Conservation (phyloP, 2,797 vertebrate species). For the Poecilia gillii region DNA sequence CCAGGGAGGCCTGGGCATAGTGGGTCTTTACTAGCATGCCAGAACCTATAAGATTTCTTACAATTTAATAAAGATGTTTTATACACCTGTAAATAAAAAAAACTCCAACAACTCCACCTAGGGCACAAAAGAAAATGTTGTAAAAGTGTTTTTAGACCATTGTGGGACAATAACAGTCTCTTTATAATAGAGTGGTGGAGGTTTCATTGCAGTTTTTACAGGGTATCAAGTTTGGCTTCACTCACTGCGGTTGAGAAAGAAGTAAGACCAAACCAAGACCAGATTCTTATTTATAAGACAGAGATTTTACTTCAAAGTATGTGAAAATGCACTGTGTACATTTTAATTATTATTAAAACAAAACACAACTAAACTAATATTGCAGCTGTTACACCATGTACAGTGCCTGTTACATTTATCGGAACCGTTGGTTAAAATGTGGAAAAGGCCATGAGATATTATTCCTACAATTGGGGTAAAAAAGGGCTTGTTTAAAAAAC, state of each 20-base stretch:
- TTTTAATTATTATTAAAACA: neutral
- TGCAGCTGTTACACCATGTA: neutral
- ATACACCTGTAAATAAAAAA: constrained; percentile 4
- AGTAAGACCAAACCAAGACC: neutral
- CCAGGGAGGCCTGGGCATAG: neutral
- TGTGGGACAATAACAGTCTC: constrained; percentile 14
- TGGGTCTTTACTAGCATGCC: neutral
- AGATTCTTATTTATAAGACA: neutral
- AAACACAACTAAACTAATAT: neutral
- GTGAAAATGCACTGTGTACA: neutral
- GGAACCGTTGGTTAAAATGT: neutral
- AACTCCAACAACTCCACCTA: neutral
- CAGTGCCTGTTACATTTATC: neutral
- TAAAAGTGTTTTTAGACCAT: constrained; percentile 18
- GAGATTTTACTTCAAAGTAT: neutral
- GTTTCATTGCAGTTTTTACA: constrained; percentile 67
- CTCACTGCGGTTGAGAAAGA: constrained; percentile 49
- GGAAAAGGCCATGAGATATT: neutral
- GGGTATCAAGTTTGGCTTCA: constrained; percentile 64
- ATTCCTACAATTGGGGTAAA: neutral
- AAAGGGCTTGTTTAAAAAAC: neutral
- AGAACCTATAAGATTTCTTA: neutral
- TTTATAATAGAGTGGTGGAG: constrained; percentile 19
- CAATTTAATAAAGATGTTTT: constrained; percentile 7
- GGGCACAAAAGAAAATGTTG: neutral